Conservation (phyloP, 2,797 vertebrate species). For the Decapterus maruadsi region DNA sequence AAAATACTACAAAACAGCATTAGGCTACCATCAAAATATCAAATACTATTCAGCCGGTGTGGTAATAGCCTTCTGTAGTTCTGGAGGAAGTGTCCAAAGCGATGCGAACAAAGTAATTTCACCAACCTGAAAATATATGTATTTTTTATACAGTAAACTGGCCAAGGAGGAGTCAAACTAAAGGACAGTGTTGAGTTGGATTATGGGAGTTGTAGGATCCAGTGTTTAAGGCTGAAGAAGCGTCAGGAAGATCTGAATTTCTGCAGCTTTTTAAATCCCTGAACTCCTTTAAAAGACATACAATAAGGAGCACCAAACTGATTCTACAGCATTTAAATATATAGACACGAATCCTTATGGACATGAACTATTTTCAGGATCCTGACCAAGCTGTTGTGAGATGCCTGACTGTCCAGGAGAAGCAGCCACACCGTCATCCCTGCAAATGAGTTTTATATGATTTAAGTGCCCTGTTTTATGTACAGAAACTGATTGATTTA, state of each 20-base stretch:
- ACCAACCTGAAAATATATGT: too few species aligned
- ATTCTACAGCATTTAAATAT: too few species aligned
- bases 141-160: too few species aligned
- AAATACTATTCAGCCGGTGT: too few species aligned
- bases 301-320: too few species aligned
- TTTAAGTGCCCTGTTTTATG: constrained; percentile 27
- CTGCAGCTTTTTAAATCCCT: neutral
- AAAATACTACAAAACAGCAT: neutral
- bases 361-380: neutral
- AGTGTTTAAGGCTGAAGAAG: too few species aligned
- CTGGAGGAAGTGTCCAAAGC: too few species aligned
- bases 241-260: too few species aligned
- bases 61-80: too few species aligned
- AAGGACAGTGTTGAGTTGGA: neutral
- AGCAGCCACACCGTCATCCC: neutral
- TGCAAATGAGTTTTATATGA: constrained; percentile 13
- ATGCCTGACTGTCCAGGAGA: neutral
- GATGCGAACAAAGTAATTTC: too few species aligned
- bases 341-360: neutral
- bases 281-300: neutral
- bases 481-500: constrained; percentile 46
- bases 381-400: neutral
- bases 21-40: too few species aligned
- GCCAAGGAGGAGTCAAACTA: too few species aligned
- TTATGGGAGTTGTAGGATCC: neutral